Base-by-base conservation (phyloP, 2,113 vertebrate genomes). In the Petroica traversi region DNA sequence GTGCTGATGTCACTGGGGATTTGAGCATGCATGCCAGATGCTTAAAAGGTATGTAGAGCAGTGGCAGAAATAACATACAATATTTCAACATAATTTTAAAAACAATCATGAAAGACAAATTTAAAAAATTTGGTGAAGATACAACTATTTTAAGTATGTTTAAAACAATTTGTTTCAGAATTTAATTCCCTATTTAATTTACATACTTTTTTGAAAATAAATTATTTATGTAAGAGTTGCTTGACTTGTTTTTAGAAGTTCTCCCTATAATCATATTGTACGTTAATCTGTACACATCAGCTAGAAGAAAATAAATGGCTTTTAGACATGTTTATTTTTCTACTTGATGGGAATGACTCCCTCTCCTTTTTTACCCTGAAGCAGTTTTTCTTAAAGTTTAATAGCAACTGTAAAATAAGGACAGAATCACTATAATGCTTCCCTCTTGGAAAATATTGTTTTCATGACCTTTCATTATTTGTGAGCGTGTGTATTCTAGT, bases 181-280 rank as follows among this genome's bases (percentile, higher is more conserved):
- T 85, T 79, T 68, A 77, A 84, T 91, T 85, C 25, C 19, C 93
- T 24, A 19, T 72, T 63, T 25, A 46, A 36, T 89, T 61, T 76
- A 61, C 26, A 19, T 25, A 55, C 7, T 41, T 75, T 94, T 85
- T 89, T 79, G 51, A 91, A 94, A 97, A 89, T 8, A 75, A 90
- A 25, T 77, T 78, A 69, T 93, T 93, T 89, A n/a, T 61, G 1
- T 71, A 69, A 61, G 18, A 72, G 40, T 61, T 94, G 46, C 23
- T 85, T 91, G 31, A 95, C 26, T 69, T 95, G 7, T 34, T 92
- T 88, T 68, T 64, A 92, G 38, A 89, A 77, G n/a, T 81, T 78
- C 10, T 75, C 36, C n/a, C 14, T 52, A 2, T 48, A 81, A 80
- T 58, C 38, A 54, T 71, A 40, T 34, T 95, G 78, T 58, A 57